A percentile compares a stretch with the other conserved stretches of the same genome.
Evolutionary conservation across 1,140 invertebrate genomes (phyloP).

Genomic region (Cotesia glomerata): DNA sequence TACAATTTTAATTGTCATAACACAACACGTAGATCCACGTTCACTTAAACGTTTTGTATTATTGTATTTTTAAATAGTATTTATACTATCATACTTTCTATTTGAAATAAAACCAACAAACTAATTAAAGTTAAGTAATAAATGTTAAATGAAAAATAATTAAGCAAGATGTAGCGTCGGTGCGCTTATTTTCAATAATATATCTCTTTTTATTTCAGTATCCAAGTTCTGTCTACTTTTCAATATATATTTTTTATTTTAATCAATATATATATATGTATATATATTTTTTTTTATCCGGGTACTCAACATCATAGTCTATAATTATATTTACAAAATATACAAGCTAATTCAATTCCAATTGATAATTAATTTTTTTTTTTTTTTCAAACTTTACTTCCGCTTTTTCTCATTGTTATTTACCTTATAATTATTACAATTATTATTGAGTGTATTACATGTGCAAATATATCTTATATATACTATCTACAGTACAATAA

Average conservation of each 20-base stretch:
- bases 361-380: slow-evolving; percentile 15
- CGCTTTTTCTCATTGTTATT: background rate
- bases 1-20: background rate
- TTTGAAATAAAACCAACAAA: slow-evolving; percentile 3
- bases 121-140: slow-evolving; percentile 19
- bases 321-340: slow-evolving; percentile 35
- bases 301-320: slow-evolving; percentile 3
- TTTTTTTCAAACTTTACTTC: background rate
- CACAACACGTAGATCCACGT: slow-evolving; percentile 25
- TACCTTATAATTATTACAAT: background rate
- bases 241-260: slow-evolving; percentile 17
- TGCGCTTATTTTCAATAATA: background rate
- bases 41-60: slow-evolving; percentile 36
- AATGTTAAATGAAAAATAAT: slow-evolving; percentile 6
- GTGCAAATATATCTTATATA: slow-evolving; percentile 25
- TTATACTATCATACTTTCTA: slow-evolving; percentile 30
- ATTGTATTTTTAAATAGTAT: slow-evolving; percentile 39
- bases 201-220: background rate
- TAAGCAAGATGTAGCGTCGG: background rate
- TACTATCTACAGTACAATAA: slow-evolving; percentile 36
- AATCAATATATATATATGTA: too few species aligned
- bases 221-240: background rate
- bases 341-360: slow-evolving; percentile 37
- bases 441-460: background rate
- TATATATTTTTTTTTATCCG: slow-evolving; percentile 3